Evolutionary conservation across 1,140 invertebrate genomes (phyloP), one percentile per base, ranked within the genome.

Genomic region (Cyclina sinensis): DNA sequence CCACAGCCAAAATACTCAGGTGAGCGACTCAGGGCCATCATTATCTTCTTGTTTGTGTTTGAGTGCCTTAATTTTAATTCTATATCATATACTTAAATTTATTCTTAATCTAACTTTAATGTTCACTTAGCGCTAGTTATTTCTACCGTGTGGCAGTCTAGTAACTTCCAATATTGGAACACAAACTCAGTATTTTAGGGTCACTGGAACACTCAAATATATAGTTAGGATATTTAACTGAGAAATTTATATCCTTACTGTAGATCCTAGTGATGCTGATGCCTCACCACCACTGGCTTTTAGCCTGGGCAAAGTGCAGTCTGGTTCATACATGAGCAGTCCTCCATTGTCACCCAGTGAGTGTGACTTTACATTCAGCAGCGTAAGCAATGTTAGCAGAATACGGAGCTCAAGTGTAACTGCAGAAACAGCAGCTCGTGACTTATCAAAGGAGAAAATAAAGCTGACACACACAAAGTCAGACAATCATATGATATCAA

Each of bases 191-290:
- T n/a, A n/a, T n/a, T n/a, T n/a, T n/a, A n/a, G n/a, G n/a, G n/a
- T n/a, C n/a, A n/a, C n/a, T n/a, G n/a, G n/a, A n/a, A n/a, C n/a
- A n/a, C n/a, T n/a, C n/a, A n/a, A n/a, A n/a, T n/a, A n/a, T n/a
- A n/a, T n/a, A n/a, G n/a, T n/a, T n/a, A n/a, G n/a, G n/a, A n/a
- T n/a, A n/a, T n/a, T n/a, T n/a, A n/a, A n/a, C n/a, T n/a, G n/a
- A n/a, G n/a, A n/a, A n/a, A n/a, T n/a, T 43, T 43, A 14, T 43
- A 43, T 43, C 43, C 14, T 43, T 43, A 16, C 89, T 85, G 73
- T 84, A 94, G 94, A 94, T 88, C 93, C 94, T 9, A 90, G 76
- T 86, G 94, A 94, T 80, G 90, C 74, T 35, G 93, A 94, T 43
- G 87, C 89, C 12, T 89, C 90, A 14, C 88, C 90, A 21, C 70